These are phyloP conservation scores for Dicaeum eximium DNA, from an alignment of 2,113 vertebrate genomes.

Conservation along the genomic window DNA sequence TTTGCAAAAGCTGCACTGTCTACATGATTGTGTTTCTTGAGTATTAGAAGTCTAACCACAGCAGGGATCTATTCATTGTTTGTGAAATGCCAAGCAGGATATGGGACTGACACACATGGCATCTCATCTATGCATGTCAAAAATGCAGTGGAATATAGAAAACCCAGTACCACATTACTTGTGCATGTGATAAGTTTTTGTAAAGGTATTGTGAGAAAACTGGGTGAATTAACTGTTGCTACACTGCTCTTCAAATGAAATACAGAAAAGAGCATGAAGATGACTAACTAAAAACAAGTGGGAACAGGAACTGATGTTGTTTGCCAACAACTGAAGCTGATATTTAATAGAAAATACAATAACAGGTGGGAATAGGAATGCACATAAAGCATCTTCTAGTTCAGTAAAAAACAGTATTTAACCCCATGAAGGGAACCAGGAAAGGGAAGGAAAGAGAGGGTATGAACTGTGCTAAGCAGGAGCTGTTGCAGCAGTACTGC, in stretches of 20 bases:
- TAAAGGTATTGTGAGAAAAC: neutral
- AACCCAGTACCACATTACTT: neutral
- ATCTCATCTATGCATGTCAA: neutral
- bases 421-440: neutral
- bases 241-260: neutral
- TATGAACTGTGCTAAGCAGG: neutral
- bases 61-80: neutral
- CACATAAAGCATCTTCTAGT: neutral
- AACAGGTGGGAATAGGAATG: neutral
- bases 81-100: neutral
- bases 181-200: fast-evolving
- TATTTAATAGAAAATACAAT: neutral
- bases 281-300: neutral
- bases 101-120: neutral
- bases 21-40: neutral
- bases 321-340: neutral
- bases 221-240: neutral
- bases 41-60: neutral
- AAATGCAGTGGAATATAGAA: neutral
- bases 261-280: neutral
- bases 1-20: neutral
- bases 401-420: neutral
- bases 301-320: neutral
- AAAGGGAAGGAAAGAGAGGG: neutral
- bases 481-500: neutral